A percentile compares a stretch with the other conserved stretches of the same genome.
Conservation (phyloP, 2,113 vertebrate genomes). For the Aegithalos caudatus region DNA sequence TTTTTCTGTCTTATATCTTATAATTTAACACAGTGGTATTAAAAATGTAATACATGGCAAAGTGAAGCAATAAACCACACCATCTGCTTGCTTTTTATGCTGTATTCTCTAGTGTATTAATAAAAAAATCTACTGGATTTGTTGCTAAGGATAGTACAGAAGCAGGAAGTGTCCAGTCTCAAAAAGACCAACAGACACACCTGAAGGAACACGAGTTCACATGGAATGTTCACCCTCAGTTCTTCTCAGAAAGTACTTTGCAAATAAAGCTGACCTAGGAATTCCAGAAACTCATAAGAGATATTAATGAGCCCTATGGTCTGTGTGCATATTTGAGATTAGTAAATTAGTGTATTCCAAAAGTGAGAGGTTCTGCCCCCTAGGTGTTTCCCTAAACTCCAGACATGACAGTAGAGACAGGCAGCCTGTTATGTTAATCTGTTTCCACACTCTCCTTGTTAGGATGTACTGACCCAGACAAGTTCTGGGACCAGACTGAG, state of each 20-base stretch:
- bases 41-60: neutral
- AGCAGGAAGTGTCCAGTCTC: neutral
- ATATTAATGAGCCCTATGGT: neutral
- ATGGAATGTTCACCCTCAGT: accelerated
- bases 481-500: conserved; percentile 6
- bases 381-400: neutral
- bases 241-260: neutral
- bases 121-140: neutral
- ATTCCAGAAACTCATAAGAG: neutral
- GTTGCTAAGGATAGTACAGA: neutral
- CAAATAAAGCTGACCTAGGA: neutral
- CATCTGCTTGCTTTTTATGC: neutral
- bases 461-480: neutral
- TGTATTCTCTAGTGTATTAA: neutral
- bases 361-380: neutral
- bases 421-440: neutral
- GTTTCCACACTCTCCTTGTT: neutral
- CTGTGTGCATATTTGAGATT: neutral
- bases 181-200: neutral
- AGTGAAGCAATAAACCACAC: neutral
- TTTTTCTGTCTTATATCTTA: neutral
- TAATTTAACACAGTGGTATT: neutral
- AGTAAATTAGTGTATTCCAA: neutral
- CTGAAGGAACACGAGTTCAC: accelerated
- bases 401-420: neutral